Evolutionary conservation across 2,113 vertebrate species (phyloP).

Genomic region (Anhinga anhinga): DNA sequence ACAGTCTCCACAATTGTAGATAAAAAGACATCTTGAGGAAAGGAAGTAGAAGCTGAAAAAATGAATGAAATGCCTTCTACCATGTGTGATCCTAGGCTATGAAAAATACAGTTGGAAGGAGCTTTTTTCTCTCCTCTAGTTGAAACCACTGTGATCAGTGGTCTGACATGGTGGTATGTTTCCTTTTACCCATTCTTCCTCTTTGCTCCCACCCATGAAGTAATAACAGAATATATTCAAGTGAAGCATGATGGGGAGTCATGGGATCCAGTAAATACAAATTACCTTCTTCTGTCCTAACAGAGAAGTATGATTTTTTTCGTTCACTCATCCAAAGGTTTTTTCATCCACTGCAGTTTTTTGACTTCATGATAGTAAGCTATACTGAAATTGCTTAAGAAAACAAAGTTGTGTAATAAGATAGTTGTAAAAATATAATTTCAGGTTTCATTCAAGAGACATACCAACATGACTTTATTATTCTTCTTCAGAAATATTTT

Average conservation of each 20-base stretch:
- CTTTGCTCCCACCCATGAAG: background rate
- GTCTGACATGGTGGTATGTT: background rate
- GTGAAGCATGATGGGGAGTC: background rate
- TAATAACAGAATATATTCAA: background rate
- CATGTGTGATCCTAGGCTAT: background rate
- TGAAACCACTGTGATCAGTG: background rate
- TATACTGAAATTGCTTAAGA: background rate
- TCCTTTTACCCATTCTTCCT: background rate
- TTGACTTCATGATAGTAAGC: background rate
- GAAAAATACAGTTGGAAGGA: background rate
- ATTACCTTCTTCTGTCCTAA: background rate
- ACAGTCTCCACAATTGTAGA: background rate
- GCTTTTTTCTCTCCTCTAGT: background rate
- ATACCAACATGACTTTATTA: background rate
- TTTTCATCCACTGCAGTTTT: background rate
- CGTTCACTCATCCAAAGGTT: background rate
- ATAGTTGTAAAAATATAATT: background rate
- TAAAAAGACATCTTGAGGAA: background rate
- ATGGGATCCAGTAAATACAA: background rate
- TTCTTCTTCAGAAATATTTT: background rate
- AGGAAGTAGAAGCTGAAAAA: slow-evolving; percentile 6
- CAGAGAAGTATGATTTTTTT: background rate
- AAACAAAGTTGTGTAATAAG: background rate
- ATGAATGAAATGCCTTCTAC: slow-evolving; percentile 1
- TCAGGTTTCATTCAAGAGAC: background rate